phyloP scores from a whole-genome alignment of 2,797 vertebrate species.

The Sorex maritimensis region DNA sequence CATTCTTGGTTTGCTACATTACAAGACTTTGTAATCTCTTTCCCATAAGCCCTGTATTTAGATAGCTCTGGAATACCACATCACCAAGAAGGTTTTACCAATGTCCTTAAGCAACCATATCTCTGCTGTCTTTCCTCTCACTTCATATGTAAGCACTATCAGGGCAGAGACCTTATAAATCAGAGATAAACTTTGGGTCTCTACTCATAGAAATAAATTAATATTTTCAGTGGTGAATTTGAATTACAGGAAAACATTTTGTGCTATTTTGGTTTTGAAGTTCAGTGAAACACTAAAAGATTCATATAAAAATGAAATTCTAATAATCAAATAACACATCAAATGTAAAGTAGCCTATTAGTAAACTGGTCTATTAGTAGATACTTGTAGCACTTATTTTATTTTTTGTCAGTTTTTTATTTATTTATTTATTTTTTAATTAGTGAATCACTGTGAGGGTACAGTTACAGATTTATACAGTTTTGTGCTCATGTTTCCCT shows the following conservation, averaged over 20 bases:
- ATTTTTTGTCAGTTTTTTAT: not conserved
- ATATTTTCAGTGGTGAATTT: conserved; percentile 68
- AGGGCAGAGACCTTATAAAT: conserved; percentile 5
- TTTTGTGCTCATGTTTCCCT: too few species aligned
- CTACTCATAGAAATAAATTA: conserved; percentile 56
- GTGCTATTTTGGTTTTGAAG: conserved; percentile 45
- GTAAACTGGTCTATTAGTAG: conserved; percentile 2
- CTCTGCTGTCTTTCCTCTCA: not conserved
- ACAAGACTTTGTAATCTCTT: not conserved
- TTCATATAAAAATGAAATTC: conserved; percentile 65
- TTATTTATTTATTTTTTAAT: too few species aligned
- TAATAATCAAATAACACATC: conserved; percentile 52
- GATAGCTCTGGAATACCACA: not conserved
- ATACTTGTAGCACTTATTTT: conserved; percentile 43
- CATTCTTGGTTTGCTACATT: not conserved
- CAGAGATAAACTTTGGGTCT: conserved; percentile 26
- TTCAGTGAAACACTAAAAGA: conserved; percentile 13
- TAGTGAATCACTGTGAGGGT: too few species aligned
- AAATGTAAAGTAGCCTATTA: conserved; percentile 22
- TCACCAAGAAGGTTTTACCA: not conserved
- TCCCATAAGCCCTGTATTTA: not conserved
- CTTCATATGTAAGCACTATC: not conserved
- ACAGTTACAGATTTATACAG: too few species aligned
- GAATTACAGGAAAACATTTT: conserved; percentile 71
- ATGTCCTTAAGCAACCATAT: not conserved